Conservation (phyloP, 2,888 invertebrate species). For the Drosophila acutilabella region DNA sequence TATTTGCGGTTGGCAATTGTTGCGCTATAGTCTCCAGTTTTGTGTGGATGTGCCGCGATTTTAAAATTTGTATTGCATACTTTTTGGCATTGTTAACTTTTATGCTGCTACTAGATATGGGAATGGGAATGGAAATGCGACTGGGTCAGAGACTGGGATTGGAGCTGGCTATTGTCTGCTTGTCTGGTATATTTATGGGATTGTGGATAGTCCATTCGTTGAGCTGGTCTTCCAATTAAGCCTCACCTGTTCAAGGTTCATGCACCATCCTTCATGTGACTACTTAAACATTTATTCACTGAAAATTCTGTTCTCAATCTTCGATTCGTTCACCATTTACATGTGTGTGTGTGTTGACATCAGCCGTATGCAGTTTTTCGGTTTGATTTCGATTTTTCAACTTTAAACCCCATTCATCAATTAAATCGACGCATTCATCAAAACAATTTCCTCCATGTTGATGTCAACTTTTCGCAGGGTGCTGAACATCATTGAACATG, state of each 20-base stretch:
- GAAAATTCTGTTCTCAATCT: conserved; percentile 2
- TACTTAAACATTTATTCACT: conserved; percentile 55
- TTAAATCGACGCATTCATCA: conserved; percentile 83
- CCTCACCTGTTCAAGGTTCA: conserved; percentile 46
- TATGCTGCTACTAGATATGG: conserved; percentile 7
- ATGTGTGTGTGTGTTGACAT: conserved; percentile 28
- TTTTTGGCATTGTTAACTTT: conserved; percentile 62
- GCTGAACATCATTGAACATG: conserved; percentile 40
- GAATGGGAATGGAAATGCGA: conserved; percentile 2
- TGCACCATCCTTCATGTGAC: conserved; percentile 46
- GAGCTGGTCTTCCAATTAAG: conserved; percentile 34
- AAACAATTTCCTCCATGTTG: conserved; percentile 74
- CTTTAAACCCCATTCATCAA: conserved; percentile 83
- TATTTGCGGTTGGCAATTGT: conserved; percentile 73
- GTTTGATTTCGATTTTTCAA: conserved; percentile 55
- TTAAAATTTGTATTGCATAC: conserved; percentile 54
- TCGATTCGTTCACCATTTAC: background rate
- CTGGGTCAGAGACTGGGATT: background rate
- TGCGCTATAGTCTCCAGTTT: conserved; percentile 46
- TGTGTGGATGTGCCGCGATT: conserved; percentile 33
- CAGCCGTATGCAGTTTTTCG: conserved; percentile 37
- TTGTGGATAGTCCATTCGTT: conserved; percentile 7
- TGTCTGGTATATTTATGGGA: conserved; percentile 52
- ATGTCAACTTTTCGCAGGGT: conserved; percentile 58
- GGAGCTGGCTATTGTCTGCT: conserved; percentile 16